Base-by-base conservation (phyloP, 2,888 invertebrate species). In the Drosophila subquinaria region DNA sequence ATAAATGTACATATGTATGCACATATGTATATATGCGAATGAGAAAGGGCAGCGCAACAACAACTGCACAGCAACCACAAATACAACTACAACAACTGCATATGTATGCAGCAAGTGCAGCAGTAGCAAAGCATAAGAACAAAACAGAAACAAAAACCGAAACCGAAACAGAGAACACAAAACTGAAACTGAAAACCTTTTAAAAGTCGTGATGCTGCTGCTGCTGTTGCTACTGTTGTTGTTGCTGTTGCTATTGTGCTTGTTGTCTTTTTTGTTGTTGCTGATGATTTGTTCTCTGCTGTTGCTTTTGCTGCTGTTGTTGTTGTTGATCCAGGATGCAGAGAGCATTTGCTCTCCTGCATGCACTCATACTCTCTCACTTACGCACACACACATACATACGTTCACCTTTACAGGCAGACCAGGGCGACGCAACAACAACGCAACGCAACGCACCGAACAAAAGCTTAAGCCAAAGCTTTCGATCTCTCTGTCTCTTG, bases 351-450 rank as follows among this genome's bases (percentile, higher is more conserved):
- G 73, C 73, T 73, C 78, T 78, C 57, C 48, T 73, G 61, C 60
- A 76, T 64, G 30, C 45, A 45, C 33, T 20, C 59, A 15, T 11
- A 50, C 20, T 17, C 23, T 50, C 43, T 42, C 23, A 55, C 43
- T 61, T 33, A 36, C 15, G 45, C 45, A 45, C 45, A 51, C 38
- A 65, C 52, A 45, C 36, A 52, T 52, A 30, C 47, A 52, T 50
- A 52, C 45, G 40, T 63, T 68, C 65, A 70, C 57, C 62, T 68
- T 81, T 88, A 27, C 86, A 89, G 90, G 90, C 88, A 72, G 85
- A 55, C 68, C 69, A 84, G 85, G 87, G 87, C 87, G 71, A 69
- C 86, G 72, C 61, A 59, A 81, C 82, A 70, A 81, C 79, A 69
- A 78, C 82, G 45, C n/a, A 43, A 59, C 60, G 43, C 27, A 76